Evolutionary conservation across 2,113 vertebrate species (phyloP).

Genomic region (Orthonyx spaldingii): DNA sequence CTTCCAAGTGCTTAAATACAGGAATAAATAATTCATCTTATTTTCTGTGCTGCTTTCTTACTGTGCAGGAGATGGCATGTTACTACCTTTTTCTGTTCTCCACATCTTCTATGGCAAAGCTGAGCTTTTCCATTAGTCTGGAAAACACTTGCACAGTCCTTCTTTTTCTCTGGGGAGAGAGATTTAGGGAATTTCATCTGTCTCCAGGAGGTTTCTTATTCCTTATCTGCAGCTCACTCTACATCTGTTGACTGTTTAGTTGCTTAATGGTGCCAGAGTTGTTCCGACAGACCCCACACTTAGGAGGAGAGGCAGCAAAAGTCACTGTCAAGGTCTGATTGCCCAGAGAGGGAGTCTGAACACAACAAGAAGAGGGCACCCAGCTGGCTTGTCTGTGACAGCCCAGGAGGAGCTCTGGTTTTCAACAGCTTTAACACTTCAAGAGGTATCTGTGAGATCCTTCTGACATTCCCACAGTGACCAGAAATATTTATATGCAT

Average conservation of each 20-base stretch:
- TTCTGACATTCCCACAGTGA: not conserved
- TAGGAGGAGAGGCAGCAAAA: not conserved
- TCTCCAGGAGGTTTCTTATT: not conserved
- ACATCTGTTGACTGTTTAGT: not conserved
- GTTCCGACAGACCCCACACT: rapidly evolving
- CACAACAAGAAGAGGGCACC: not conserved
- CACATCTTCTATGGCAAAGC: not conserved
- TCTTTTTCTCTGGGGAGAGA: not conserved
- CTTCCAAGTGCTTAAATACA: not conserved
- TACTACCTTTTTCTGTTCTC: not conserved
- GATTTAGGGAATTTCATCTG: not conserved
- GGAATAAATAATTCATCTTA: not conserved
- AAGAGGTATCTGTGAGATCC: not conserved
- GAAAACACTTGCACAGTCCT: not conserved
- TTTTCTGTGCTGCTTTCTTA: not conserved
- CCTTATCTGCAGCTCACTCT: not conserved
- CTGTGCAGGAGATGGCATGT: not conserved
- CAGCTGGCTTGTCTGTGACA: rapidly evolving
- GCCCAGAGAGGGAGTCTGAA: not conserved
- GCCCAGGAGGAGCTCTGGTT: not conserved
- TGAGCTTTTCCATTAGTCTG: not conserved
- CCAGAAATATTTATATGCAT: not conserved
- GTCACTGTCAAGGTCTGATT: not conserved
- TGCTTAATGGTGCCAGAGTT: not conserved
- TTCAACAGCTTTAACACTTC: not conserved